Evolutionary conservation across 2,888 invertebrate genomes (phyloP).

Genomic region (Ligdia adustata): DNA sequence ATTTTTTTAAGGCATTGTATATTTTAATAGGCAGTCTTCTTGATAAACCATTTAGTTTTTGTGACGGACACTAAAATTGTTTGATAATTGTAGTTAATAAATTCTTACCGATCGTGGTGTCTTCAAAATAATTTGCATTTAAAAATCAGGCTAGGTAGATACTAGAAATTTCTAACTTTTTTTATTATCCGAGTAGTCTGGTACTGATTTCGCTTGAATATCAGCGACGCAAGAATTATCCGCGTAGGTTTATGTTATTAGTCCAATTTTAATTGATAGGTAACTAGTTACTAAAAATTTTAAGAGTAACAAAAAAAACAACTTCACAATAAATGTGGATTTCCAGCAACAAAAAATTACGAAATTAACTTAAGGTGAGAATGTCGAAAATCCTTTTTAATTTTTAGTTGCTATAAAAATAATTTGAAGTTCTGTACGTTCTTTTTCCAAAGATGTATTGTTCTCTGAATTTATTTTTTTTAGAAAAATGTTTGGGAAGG

Average conservation of each 20-base stretch:
- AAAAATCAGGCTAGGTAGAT: slow-evolving; percentile 23
- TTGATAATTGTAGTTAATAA: too few species aligned
- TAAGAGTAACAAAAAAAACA: slow-evolving; percentile 7
- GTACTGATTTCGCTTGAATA: background rate
- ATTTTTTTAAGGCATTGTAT: too few species aligned
- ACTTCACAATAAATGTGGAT: slow-evolving; percentile 26
- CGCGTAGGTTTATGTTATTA: slow-evolving; percentile 23
- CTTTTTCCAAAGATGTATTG: slow-evolving; percentile 60
- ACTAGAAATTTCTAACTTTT: slow-evolving; percentile 12
- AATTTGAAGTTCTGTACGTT: slow-evolving; percentile 49
- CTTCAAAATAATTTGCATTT: slow-evolving; percentile 30
- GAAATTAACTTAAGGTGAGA: slow-evolving; percentile 15
- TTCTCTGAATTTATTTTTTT: slow-evolving; percentile 64
- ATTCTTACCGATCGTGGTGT: slow-evolving; percentile 15
- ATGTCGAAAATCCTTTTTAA: slow-evolving; percentile 3
- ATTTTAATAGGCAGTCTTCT: too few species aligned
- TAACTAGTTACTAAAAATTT: slow-evolving; percentile 24
- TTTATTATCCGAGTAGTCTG: slow-evolving; percentile 8
- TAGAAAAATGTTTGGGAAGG: slow-evolving; percentile 49
- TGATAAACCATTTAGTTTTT: too few species aligned
- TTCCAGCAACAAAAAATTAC: background rate
- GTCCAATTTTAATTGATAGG: slow-evolving; percentile 34
- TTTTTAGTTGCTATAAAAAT: slow-evolving; percentile 30
- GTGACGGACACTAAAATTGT: slow-evolving; percentile 9
- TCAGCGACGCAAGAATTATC: background rate